phyloP scores from a whole-genome alignment of 2,113 vertebrate genomes.

The Stigmatopora argus region DNA sequence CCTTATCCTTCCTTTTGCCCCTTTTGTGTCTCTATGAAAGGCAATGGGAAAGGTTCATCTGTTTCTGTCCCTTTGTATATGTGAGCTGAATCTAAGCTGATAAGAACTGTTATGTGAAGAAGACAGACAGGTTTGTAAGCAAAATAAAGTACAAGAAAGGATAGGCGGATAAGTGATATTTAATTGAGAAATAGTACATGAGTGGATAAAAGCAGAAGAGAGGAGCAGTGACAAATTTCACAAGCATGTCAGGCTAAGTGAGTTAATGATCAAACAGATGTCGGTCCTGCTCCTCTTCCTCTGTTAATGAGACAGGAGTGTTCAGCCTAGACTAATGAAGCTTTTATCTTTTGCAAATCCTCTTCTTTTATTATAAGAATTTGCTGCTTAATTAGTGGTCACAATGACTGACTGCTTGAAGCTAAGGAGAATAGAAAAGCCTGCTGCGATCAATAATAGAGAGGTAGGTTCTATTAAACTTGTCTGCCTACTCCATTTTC shows the following conservation, averaged over 20 bases:
- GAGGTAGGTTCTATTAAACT: conserved; percentile 20
- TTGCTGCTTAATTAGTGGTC: conserved; percentile 51
- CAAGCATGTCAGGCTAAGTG: conserved; percentile 25
- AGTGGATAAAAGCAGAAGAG: neutral
- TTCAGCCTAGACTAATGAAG: conserved; percentile 57
- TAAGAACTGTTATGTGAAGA: conserved; percentile 11
- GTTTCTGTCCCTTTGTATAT: conserved; percentile 18
- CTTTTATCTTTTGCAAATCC: conserved; percentile 44
- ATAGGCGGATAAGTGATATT: conserved; percentile 7
- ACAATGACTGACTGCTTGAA: conserved; percentile 15
- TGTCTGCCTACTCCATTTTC: conserved; percentile 9
- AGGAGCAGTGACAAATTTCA: conserved; percentile 41
- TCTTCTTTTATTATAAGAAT: conserved; percentile 37
- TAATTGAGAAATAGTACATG: conserved; percentile 26
- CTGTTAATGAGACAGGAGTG: conserved; percentile 50
- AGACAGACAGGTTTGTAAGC: conserved; percentile 22
- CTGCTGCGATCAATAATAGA: conserved; percentile 26
- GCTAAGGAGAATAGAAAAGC: conserved; percentile 6
- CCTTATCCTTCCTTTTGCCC: conserved; percentile 15
- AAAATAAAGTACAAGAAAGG: conserved; percentile 21
- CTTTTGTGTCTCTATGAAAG: conserved; percentile 10
- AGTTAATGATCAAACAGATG: conserved; percentile 61
- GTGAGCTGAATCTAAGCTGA: conserved; percentile 30
- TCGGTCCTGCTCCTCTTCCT: conserved; percentile 26
- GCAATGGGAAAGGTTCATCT: neutral